Conservation (phyloP, 2,888 invertebrate species). For the Drosophila nr. perissopoda region DNA sequence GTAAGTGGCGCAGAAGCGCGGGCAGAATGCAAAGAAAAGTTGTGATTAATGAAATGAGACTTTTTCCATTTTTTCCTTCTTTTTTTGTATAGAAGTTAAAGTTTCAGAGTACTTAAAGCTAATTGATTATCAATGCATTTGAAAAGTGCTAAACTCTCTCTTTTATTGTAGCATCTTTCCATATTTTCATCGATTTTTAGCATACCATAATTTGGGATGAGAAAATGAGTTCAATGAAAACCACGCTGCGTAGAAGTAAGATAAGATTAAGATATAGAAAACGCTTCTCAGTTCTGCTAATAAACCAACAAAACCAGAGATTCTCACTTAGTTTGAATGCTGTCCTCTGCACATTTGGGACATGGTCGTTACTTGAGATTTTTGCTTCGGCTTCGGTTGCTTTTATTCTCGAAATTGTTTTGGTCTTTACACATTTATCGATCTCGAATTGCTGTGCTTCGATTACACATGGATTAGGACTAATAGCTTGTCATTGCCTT, state of each 20-base stretch:
- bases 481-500: slow-evolving; percentile 39
- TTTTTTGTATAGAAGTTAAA: background rate
- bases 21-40: background rate
- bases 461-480: slow-evolving; percentile 18
- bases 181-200: background rate
- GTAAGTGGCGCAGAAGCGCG: background rate
- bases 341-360: background rate
- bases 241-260: background rate
- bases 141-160: background rate
- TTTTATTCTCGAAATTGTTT: background rate
- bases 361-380: background rate
- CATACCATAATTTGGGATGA: background rate
- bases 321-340: background rate
- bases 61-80: background rate
- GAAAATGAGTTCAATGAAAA: background rate
- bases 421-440: background rate
- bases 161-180: background rate
- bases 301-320: background rate
- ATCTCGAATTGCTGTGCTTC: background rate
- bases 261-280: background rate
- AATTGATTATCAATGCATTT: background rate
- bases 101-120: background rate
- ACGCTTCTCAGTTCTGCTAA: background rate
- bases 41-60: slow-evolving; percentile 11
- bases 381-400: background rate